Conservation (phyloP, 2,888 invertebrate genomes). For the Fragum whitleyi region DNA sequence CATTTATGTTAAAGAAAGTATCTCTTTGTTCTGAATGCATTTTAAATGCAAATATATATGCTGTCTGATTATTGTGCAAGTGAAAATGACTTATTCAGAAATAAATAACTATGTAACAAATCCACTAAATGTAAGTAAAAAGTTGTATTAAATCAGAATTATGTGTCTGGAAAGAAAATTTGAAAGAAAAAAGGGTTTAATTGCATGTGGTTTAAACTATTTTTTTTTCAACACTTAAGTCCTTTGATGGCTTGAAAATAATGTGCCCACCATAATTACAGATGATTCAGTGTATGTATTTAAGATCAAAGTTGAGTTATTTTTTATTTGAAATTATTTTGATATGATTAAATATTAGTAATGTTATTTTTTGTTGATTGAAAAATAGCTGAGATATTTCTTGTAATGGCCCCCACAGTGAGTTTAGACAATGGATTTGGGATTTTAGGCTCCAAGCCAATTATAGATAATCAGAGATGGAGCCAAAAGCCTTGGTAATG, state of each 20-base stretch:
- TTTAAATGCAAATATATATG: no score
- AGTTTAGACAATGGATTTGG: background rate
- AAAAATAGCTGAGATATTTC: background rate
- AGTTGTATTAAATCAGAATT: no score
- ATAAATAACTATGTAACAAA: no score
- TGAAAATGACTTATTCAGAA: no score
- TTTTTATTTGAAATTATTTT: background rate
- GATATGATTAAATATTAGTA: constrained; percentile 4
- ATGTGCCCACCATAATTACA: constrained; percentile 1
- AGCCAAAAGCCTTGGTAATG: background rate
- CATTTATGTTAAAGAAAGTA: no score
- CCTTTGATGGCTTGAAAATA: background rate
- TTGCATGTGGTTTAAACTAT: background rate
- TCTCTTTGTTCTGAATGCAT: no score
- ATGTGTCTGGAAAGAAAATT: background rate
- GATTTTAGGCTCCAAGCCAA: background rate
- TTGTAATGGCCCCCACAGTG: background rate
- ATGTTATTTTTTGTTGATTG: background rate
- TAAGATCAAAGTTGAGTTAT: background rate
- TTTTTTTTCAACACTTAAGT: background rate
- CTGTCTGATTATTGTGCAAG: no score
- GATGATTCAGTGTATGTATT: background rate
- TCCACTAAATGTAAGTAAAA: no score
- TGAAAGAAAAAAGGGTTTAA: background rate
- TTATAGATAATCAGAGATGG: background rate